A percentile compares a stretch with the other conserved stretches of the same genome.
phyloP scores from a whole-genome alignment of 2,888 invertebrate species.

The Seira ritae region DNA sequence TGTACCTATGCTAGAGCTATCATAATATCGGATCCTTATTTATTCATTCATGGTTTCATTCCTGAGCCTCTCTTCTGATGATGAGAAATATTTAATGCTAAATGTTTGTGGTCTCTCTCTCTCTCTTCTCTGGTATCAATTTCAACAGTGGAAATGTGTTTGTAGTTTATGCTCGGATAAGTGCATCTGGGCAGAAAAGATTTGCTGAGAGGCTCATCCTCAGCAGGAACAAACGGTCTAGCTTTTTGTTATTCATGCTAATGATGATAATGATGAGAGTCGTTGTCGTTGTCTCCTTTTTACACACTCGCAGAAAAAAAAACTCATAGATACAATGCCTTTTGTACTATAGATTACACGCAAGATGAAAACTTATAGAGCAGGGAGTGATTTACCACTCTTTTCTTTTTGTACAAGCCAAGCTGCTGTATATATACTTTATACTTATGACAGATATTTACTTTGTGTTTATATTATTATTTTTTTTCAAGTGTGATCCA shows the following conservation, averaged over 20 bases:
- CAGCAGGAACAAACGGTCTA: constrained; percentile 24
- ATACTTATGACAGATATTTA: neutral
- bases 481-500: constrained; percentile 46
- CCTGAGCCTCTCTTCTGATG: constrained; percentile 33
- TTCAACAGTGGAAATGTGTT: constrained; percentile 30
- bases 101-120: constrained; percentile 29
- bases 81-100: neutral
- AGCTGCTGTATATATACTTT: neutral
- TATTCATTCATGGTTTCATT: constrained; percentile 37
- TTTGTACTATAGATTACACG: neutral
- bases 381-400: constrained; percentile 63
- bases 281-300: constrained; percentile 54
- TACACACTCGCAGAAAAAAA: constrained; percentile 32
- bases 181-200: constrained; percentile 53
- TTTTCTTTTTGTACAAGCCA: constrained; percentile 19
- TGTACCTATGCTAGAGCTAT: neutral
- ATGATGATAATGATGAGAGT: constrained; percentile 43
- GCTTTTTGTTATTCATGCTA: constrained; percentile 45
- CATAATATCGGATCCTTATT: constrained; percentile 29
- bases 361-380: constrained; percentile 10
- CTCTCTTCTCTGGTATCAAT: constrained; percentile 17
- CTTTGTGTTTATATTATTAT: constrained; percentile 43
- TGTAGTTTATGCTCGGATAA: constrained; percentile 42
- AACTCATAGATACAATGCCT: too few relatives aligned
- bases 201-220: constrained; percentile 12